Evolutionary conservation across 2,888 invertebrate species (phyloP).

Genomic region (Caenorhabditis sinica): DNA sequence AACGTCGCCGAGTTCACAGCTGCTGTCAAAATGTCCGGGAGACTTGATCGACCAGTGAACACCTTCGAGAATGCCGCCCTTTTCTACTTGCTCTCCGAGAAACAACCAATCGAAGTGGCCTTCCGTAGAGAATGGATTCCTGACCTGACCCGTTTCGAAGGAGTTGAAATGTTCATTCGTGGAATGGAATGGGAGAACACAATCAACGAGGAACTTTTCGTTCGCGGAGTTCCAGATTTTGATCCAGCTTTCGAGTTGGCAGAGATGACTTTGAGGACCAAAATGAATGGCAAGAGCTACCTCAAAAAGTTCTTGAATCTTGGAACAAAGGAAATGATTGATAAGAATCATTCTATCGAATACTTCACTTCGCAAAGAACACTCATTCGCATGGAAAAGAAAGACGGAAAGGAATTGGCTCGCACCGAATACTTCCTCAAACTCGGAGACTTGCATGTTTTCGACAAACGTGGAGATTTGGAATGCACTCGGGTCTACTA

Average conservation of each 20-base stretch:
- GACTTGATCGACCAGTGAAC: not conserved
- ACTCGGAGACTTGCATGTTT: constrained; percentile 27
- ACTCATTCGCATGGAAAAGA: constrained; percentile 21
- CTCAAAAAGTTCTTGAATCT: constrained; percentile 22
- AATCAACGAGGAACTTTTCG: constrained; percentile 25
- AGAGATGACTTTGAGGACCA: constrained; percentile 28
- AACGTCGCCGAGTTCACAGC: constrained; percentile 2
- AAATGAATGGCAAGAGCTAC: not conserved
- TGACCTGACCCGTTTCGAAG: constrained; percentile 12
- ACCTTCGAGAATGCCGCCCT: not conserved
- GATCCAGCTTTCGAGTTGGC: constrained; percentile 14
- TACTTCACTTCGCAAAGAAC: constrained; percentile 22
- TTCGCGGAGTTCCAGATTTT: constrained; percentile 29
- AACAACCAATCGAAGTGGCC: constrained; percentile 23
- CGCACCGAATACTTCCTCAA: constrained; percentile 32
- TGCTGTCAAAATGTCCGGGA: not conserved
- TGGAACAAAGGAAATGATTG: constrained; percentile 31
- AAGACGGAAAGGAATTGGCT: constrained; percentile 11
- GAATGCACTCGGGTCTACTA: constrained; percentile 30
- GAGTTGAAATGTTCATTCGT: constrained; percentile 20
- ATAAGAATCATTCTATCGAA: constrained; percentile 21
- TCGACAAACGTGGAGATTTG: constrained; percentile 16
- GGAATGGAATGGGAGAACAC: constrained; percentile 39
- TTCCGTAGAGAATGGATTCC: constrained; percentile 29
- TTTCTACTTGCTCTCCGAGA: constrained; percentile 22